phyloP scores from a whole-genome alignment of 2,113 vertebrate species.

The Rhizomys pruinosus region DNA sequence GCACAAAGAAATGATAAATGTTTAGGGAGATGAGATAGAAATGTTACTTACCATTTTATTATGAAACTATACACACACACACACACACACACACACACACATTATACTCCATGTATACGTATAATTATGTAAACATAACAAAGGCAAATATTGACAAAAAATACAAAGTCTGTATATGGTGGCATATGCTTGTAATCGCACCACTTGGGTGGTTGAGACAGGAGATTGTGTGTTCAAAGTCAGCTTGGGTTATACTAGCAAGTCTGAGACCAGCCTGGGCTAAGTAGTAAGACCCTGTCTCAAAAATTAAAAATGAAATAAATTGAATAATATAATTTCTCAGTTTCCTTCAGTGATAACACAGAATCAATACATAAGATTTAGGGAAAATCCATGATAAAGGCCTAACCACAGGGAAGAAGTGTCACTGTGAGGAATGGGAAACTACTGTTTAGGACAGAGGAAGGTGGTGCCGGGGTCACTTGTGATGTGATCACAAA shows the following conservation, averaged over 20 bases:
- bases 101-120: neutral
- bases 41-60: neutral
- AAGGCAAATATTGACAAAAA: neutral
- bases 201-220: neutral
- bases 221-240: neutral
- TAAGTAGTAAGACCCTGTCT: neutral
- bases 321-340: neutral
- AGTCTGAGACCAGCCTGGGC: neutral
- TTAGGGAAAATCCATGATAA: neutral
- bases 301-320: neutral
- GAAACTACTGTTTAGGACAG: neutral
- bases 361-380: neutral
- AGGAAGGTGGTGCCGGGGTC: neutral
- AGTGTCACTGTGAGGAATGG: neutral
- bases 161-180: neutral
- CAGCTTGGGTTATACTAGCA: neutral
- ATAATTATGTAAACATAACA: neutral
- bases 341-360: neutral
- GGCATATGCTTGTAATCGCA: neutral
- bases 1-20: conserved; percentile 26
- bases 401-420: neutral
- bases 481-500: conserved; percentile 10
- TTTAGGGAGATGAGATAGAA: neutral
- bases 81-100: neutral
- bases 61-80: neutral